A percentile compares a stretch with the other conserved stretches of the same genome.
Conservation (phyloP, 2,888 invertebrate genomes). For the Tachystola acroxantha region DNA sequence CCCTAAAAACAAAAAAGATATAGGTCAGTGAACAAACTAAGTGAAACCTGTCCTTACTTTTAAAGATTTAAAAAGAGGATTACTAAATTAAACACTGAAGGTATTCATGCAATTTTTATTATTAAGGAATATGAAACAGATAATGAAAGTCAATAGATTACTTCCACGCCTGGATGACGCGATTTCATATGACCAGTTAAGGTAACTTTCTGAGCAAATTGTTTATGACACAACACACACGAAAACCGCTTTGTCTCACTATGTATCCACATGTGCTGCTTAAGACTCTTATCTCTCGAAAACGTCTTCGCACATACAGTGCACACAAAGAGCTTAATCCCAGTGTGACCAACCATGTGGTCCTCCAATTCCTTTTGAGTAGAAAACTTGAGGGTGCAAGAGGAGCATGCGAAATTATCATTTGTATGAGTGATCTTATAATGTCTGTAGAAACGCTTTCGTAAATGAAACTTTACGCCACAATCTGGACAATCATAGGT, state of each 20-base stretch:
- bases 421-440: constrained; percentile 50
- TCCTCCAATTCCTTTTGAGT: constrained; percentile 44
- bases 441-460: constrained; percentile 52
- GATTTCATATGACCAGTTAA: constrained; percentile 51
- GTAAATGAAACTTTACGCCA: constrained; percentile 29
- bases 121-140: no score
- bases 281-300: constrained; percentile 61
- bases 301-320: constrained; percentile 67
- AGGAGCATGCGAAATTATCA: constrained; percentile 42
- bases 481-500: constrained; percentile 56
- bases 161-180: constrained; percentile 38
- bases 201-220: constrained; percentile 60
- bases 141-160: constrained; percentile 5
- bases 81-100: constrained; percentile 2
- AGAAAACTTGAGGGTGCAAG: constrained; percentile 48
- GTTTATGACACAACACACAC: constrained; percentile 50
- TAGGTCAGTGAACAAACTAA: constrained; percentile 52
- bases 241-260: constrained; percentile 50
- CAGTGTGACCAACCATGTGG: constrained; percentile 67
- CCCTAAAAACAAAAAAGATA: constrained; percentile 74
- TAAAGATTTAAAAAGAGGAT: constrained; percentile 1
- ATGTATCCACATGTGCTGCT: constrained; percentile 63
- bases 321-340: constrained; percentile 64
- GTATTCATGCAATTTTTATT: constrained; percentile 20
- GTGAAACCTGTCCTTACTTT: constrained; percentile 2